Base-by-base conservation (phyloP, 1,140 invertebrate genomes). In the Parasteatoda tepidariorum region DNA sequence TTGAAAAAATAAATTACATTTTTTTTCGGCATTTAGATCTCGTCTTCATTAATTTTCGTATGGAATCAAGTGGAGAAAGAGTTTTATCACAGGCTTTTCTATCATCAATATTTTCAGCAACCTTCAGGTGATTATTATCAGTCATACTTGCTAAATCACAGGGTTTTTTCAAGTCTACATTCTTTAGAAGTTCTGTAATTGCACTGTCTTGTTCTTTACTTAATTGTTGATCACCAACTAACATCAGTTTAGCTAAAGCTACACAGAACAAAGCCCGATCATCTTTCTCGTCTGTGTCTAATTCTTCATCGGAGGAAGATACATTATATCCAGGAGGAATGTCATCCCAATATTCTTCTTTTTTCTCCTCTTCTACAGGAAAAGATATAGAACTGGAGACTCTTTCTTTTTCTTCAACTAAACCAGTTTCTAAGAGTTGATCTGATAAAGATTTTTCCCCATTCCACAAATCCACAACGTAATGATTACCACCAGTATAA, bases 401-500 rank as follows among this genome's bases (percentile, higher is more conserved):
- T 31, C 22, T 15, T 18, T 0, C 38, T 64, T 64, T 82, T 5
- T 82, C 78, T n/a, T 28, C 55, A 15, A 41, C 78, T 3, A 82
- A 13, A 5, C 78, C 66, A n/a, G 67, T 64, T 41, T 59, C 6
- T 22, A 82, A 30, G 4, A 82, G 67, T 22, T 61, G 67, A 7
- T 71, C 54, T 41, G 78, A 71, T 2, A 82, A 15, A 18, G 66
- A 38, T 48, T 82, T 82, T 41, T 61, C 78, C n/a, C 34, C 22
- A 48, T 61, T 30, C 78, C 78, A 82, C 15, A 82, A 3, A 18
- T 70, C 78, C 6, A 82, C 67, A 15, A 61, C 30, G n/a, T 82
- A 82, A 33, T 59, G 66, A 28, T 82, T 59, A 24, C 78, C 78
- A 41, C 55, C 57, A 30, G n/a, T 31, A 70, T 82, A 82, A 48